Conservation (phyloP, 2,797 vertebrate species). For the Acomys russatus region DNA sequence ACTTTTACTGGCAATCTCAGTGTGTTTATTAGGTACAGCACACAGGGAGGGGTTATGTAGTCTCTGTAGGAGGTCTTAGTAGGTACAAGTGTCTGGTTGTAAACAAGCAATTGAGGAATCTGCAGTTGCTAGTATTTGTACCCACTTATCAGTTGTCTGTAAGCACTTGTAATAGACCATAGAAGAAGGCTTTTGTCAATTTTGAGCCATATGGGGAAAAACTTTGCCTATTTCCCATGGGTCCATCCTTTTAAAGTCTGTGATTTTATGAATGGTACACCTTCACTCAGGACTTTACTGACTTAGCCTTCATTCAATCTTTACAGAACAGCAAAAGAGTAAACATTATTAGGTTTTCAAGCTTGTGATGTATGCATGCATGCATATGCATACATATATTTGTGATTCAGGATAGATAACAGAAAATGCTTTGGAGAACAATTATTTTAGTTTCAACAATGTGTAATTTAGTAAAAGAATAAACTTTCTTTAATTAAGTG, state of each 20-base stretch:
- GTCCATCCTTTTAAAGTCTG: neutral
- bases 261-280: neutral
- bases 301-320: neutral
- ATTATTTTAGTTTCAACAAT: slow-evolving; percentile 2
- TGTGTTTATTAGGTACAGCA: no score
- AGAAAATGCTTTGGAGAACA: neutral
- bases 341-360: neutral
- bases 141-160: neutral
- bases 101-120: neutral
- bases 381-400: neutral
- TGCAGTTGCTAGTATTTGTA: neutral
- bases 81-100: neutral
- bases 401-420: neutral
- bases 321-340: neutral
- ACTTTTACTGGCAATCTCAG: no score
- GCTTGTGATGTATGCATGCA: neutral
- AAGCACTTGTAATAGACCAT: neutral
- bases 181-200: neutral
- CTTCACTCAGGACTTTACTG: neutral
- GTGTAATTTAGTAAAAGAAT: slow-evolving; percentile 25
- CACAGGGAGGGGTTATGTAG: no score
- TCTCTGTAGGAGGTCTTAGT: neutral
- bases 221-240: neutral
- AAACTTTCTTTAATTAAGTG: neutral
- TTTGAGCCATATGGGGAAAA: neutral